Base-by-base conservation (phyloP, 2,113 vertebrate genomes). In the Seriola aureovittata region DNA sequence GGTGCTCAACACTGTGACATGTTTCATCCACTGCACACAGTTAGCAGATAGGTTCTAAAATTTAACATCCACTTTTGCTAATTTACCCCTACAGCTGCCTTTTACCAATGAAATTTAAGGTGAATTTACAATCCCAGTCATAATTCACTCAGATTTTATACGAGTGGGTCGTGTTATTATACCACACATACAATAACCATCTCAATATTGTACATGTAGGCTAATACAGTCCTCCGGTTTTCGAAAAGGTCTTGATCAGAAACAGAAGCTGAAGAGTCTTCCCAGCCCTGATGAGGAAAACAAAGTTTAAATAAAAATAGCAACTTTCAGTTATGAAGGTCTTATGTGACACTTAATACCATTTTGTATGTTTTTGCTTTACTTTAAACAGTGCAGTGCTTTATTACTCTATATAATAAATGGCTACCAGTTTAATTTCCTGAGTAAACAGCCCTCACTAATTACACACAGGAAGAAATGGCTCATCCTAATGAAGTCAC, bases 381-480 rank as follows among this genome's bases (percentile, higher is more conserved):
- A 72, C 78, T 69, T 65, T 3, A 57, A 88, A 70, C 58, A 65
- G 75, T 62, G 73, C 50, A 29, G 38, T 72, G 63, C 59, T 70
- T 78, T 34, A 63, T 82, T 82, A 60, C 72, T 80, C 50, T 44
- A 21, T 70, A 78, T 81, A 71, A 85, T 87, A 84, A 90, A 87
- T 80, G 83, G 54, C 64, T 60, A 52, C 48, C 36, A 71, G 68
- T 84, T 87, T 89, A 83, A 89, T 90, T 91, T 92, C 88, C 88
- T 88, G 84, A 68, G 78, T 89, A 91, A 92, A 91, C 86, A 87
- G 59, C 75, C 82, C 63, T 77, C 71, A 50, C 40, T 90, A 90
- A 85, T 85, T 75, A 81, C 73, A 80, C 73, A 78, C 84, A 85
- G 85, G 85, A 89, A 90, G 87, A 85, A 79, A 75, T 81, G 75